These are phyloP conservation scores for Ephialtes manifestator DNA, from an alignment of 2,888 invertebrate species.

Conservation along the genomic window DNA sequence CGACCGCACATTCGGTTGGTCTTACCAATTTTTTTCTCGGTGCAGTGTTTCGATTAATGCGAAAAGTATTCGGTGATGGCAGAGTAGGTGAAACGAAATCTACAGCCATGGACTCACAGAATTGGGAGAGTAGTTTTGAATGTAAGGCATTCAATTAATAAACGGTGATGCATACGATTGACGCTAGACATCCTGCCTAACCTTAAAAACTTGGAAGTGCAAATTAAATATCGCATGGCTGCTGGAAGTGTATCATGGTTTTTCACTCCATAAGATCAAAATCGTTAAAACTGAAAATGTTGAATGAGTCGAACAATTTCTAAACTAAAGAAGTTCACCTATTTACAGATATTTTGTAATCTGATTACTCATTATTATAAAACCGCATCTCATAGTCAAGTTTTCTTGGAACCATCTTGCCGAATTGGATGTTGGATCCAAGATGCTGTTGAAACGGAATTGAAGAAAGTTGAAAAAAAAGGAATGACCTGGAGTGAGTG, in stretches of 20 bases:
- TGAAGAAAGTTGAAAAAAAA: not conserved
- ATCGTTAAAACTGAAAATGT: not conserved
- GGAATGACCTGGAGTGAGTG: not conserved
- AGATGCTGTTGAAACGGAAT: conserved; percentile 4
- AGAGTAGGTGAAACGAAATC: too few relatives aligned
- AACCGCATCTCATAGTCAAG: not conserved
- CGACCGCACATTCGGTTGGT: too few relatives aligned
- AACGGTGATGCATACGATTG: too few relatives aligned
- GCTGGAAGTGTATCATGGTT: not conserved
- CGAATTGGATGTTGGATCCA: not conserved
- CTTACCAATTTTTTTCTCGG: too few relatives aligned
- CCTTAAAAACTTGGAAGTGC: too few relatives aligned
- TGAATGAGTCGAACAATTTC: not conserved
- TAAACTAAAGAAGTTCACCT: not conserved
- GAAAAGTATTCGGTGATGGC: too few relatives aligned
- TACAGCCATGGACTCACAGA: too few relatives aligned
- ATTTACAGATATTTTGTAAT: not conserved
- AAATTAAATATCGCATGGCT: too few relatives aligned
- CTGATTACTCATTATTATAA: not conserved
- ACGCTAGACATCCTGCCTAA: too few relatives aligned
- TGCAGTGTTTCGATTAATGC: too few relatives aligned
- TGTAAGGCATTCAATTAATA: too few relatives aligned
- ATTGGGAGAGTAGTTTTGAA: too few relatives aligned
- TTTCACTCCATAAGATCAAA: not conserved
- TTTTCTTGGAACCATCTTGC: conserved; percentile 1